phyloP scores from a whole-genome alignment of 2,797 vertebrate species.

The Chlorospingus semifuscus region DNA sequence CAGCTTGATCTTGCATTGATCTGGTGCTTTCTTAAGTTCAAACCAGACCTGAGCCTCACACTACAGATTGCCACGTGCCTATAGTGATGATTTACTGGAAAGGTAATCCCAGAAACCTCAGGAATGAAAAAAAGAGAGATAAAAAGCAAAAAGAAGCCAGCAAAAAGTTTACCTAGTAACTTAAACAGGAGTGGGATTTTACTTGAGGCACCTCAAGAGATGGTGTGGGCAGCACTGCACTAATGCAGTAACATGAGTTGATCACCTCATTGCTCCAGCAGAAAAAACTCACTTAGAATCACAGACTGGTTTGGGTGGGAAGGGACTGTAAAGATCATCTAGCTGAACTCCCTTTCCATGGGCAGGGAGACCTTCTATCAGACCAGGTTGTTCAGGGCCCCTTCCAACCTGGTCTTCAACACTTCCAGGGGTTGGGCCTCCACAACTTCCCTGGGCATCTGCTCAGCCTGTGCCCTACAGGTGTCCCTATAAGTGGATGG shows the following conservation, averaged over 20 bases:
- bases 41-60: background rate
- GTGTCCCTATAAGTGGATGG: background rate
- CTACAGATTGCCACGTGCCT: background rate
- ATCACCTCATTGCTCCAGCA: background rate
- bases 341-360: background rate
- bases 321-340: background rate
- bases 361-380: background rate
- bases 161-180: background rate
- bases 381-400: background rate
- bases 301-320: background rate
- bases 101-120: background rate
- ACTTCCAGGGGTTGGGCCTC: background rate
- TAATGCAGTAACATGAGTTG: rapidly evolving
- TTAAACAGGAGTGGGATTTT: background rate
- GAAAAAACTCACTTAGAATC: background rate
- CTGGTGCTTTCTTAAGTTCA: background rate
- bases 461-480: background rate
- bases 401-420: background rate
- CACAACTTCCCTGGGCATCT: background rate
- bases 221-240: background rate
- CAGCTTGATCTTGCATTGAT: background rate
- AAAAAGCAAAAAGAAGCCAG: background rate
- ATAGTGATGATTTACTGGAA: background rate
- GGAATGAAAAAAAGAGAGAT: background rate
- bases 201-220: background rate